Percentiles rank a stretch among this genome's conserved stretches.
phyloP scores from a whole-genome alignment of 1,140 invertebrate genomes.

The Drosophila ercepeae region DNA sequence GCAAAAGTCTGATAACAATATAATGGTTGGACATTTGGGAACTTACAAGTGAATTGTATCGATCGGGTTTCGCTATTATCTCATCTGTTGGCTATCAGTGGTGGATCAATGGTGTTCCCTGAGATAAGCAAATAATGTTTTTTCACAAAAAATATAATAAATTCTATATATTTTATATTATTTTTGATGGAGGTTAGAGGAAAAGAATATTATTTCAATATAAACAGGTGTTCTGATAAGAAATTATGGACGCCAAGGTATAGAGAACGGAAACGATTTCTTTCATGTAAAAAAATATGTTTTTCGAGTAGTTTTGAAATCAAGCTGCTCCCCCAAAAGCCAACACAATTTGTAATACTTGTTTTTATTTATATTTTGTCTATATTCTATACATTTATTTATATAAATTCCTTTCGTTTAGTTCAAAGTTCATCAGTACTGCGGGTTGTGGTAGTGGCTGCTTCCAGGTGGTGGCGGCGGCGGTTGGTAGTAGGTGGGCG shows the following conservation, averaged over 20 bases:
- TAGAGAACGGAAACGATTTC: not conserved
- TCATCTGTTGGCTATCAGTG: conserved; percentile 27
- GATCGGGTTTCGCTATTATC: conserved; percentile 24
- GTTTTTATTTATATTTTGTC: not conserved
- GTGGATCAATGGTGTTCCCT: conserved; percentile 8
- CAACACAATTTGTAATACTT: not conserved
- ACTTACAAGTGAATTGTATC: conserved; percentile 27
- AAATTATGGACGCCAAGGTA: not conserved
- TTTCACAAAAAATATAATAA: conserved; percentile 1
- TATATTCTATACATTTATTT: conserved; percentile 2
- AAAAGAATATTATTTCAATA: not conserved
- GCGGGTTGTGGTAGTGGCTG: conserved; percentile 68
- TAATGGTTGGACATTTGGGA: conserved; percentile 11
- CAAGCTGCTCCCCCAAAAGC: too few relatives aligned
- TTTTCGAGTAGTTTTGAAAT: too few relatives aligned
- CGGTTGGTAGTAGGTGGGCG: conserved; percentile 50
- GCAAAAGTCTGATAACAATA: conserved; percentile 6
- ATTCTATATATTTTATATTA: not conserved
- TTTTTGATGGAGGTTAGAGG: not conserved
- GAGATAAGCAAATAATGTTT: conserved; percentile 1
- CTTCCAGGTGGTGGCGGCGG: conserved; percentile 45
- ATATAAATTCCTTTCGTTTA: conserved; percentile 22
- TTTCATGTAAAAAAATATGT: too few relatives aligned
- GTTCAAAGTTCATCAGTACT: not conserved
- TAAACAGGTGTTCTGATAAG: conserved; percentile 1